Evolutionary conservation across 1,140 invertebrate species (phyloP), one percentile per base, ranked within the genome.

Genomic region (Coboldia fuscipes): DNA sequence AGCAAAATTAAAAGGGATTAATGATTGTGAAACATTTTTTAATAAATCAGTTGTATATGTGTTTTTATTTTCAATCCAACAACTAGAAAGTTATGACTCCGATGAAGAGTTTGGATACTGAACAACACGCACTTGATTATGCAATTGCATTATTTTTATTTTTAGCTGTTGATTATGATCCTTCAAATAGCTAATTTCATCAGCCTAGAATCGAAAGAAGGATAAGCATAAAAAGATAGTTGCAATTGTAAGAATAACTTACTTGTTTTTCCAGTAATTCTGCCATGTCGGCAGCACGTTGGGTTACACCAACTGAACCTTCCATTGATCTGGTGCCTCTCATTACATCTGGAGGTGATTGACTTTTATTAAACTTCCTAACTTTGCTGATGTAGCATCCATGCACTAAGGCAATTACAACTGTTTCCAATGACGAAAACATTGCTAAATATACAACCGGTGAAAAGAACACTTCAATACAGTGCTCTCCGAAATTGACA

Each of bases 241-340:
- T 9, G 3, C 4, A 32, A 28, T 17, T 9, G 13, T 12, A 32
- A 26, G 13, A 14, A 13, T 2, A 9, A 19, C 20, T 41, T 39
- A 53, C 65, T 50, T 75, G 72, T 43, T 72, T 70, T 47, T 74
- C 68, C 24, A 74, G 54, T 33, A 75, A 57, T 35, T 73, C 70
- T 18, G 61, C 57, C 3, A 66, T 47, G 45, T 67, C 62, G 16
- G 61, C 60, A 31, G 59, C 63, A 30, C 54, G 57, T 40, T 62
- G 59, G 42, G 58, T 60, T 26, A 63, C 65, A 8, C 69, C 68
- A 32, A 71, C 49, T 42, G 69, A 68, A 15, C 54, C 59, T 24
- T 55, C 54, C 42, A 42, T 57, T 37, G 68, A 69, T 56, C 70
- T 1, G 70, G 66, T 18, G 57, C 13, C 7, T 26, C 12, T 17